Conservation (phyloP, 2,113 vertebrate species). For the Potamarius usumacintae region DNA sequence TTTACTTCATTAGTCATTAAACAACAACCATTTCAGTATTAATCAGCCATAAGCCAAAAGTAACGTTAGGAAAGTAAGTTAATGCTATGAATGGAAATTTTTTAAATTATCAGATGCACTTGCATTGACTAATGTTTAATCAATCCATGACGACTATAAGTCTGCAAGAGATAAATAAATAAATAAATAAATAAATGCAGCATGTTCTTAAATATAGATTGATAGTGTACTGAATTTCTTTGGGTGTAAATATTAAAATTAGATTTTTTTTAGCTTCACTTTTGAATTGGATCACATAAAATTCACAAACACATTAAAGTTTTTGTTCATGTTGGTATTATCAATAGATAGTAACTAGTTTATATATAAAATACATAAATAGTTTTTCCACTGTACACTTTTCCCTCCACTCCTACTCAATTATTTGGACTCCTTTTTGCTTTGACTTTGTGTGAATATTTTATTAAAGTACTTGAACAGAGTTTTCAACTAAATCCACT, state of each 20-base stretch:
- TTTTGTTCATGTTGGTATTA: not conserved
- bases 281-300: not conserved
- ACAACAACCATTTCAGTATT: too few species aligned
- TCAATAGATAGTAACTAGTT: not conserved
- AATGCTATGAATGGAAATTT: not conserved
- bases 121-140: not conserved
- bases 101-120: not conserved
- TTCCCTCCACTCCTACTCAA: not conserved
- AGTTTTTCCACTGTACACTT: not conserved
- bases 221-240: not conserved
- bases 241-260: not conserved
- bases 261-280: not conserved
- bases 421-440: not conserved
- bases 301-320: not conserved
- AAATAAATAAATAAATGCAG: not conserved
- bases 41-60: too few species aligned
- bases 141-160: not conserved
- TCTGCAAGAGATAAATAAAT: not conserved
- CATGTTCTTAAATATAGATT: not conserved
- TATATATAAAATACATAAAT: not conserved
- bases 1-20: not conserved
- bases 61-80: too few species aligned
- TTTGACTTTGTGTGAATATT: not conserved
- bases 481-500: not conserved
- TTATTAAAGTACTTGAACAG: not conserved